Conservation (phyloP, 2,113 vertebrate species). For the Hyperopisus bebe region DNA sequence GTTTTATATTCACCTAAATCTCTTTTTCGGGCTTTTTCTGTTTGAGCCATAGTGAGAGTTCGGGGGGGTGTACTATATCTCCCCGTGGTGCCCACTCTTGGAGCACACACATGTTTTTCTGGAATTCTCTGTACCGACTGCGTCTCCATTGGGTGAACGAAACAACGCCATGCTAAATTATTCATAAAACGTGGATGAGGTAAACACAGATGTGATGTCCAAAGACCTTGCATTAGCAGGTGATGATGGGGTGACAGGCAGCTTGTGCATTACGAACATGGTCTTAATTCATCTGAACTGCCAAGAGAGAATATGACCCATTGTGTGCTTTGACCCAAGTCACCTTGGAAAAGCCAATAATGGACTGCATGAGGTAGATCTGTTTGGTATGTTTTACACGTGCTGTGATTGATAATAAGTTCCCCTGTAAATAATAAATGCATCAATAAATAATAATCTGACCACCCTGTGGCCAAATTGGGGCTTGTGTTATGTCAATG, state of each 20-base stretch:
- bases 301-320: neutral
- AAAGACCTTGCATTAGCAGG: neutral
- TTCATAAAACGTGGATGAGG: neutral
- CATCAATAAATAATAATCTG: neutral
- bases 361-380: neutral
- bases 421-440: neutral
- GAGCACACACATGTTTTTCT: neutral
- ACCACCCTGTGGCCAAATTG: neutral
- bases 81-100: neutral
- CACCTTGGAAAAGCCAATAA: neutral
- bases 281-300: neutral
- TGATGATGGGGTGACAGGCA: neutral
- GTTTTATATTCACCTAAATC: neutral
- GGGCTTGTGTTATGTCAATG: neutral
- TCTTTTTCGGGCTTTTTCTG: neutral
- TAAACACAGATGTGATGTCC: neutral
- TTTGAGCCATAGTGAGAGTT: neutral
- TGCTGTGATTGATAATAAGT: neutral
- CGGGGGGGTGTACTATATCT: neutral
- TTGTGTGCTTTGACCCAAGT: neutral
- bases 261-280: neutral
- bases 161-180: neutral
- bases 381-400: neutral
- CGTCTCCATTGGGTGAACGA: neutral
- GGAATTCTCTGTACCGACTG: neutral